Percentiles rank a stretch among this genome's conserved stretches.
Conservation (phyloP, 2,888 invertebrate genomes). For the Drosophila longiperda region DNA sequence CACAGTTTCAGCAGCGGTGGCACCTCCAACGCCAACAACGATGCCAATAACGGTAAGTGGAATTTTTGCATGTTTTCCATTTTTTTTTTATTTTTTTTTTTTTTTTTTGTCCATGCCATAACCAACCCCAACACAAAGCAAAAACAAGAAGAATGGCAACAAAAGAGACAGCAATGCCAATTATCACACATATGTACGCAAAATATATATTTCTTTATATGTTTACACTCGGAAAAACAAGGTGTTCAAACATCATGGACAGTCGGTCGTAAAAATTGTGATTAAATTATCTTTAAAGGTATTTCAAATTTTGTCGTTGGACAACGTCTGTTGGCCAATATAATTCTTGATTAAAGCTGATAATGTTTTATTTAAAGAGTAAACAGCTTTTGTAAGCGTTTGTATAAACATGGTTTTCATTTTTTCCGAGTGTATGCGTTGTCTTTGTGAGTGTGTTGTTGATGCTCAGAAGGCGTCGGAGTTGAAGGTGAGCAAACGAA, state of each 20-base stretch:
- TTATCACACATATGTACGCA: conserved; percentile 25
- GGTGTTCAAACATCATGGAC: not conserved
- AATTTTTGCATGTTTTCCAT: conserved; percentile 35
- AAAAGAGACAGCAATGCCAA: conserved; percentile 27
- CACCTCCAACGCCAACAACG: conserved; percentile 66
- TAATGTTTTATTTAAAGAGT: not conserved
- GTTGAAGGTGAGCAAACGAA: conserved; percentile 67
- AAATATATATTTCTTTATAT: conserved; percentile 12
- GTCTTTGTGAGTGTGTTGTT: conserved; percentile 35
- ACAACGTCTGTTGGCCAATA: not conserved
- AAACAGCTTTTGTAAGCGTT: not conserved
- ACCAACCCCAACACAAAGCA: conserved; percentile 23
- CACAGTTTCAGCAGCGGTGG: conserved; percentile 81
- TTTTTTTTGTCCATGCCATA: conserved; percentile 1
- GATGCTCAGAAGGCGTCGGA: conserved; percentile 65
- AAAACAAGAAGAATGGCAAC: conserved; percentile 46
- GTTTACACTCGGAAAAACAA: conserved; percentile 2
- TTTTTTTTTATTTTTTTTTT: conserved; percentile 6
- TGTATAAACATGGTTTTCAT: not conserved
- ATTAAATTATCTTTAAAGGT: not conserved
- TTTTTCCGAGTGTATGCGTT: conserved; percentile 10
- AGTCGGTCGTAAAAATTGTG: not conserved
- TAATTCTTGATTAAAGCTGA: not conserved
- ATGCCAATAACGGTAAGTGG: conserved; percentile 75
- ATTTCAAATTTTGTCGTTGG: not conserved